Conservation (phyloP, 2,797 vertebrate genomes). For the Syngnathus rostellatus region DNA sequence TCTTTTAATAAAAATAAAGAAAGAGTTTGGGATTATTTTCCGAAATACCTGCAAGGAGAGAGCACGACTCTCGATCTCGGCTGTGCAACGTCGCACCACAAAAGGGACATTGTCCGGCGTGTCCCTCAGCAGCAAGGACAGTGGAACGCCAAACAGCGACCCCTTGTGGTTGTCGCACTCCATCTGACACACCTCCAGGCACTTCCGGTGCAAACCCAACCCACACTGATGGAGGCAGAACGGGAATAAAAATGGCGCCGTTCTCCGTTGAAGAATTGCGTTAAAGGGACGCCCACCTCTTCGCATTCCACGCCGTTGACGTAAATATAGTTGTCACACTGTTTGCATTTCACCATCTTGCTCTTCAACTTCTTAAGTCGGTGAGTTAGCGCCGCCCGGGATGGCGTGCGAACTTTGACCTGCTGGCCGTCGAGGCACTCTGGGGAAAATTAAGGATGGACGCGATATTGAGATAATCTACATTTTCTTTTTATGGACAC, state of each 20-base stretch:
- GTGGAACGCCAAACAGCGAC: slow-evolving; percentile 76
- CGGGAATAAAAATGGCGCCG: slow-evolving; percentile 3
- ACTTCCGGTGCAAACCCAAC: slow-evolving; percentile 85
- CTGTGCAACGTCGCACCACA: slow-evolving; percentile 76
- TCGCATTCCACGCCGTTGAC: slow-evolving; percentile 85
- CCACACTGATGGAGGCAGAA: slow-evolving; percentile 67
- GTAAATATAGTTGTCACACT: slow-evolving; percentile 88
- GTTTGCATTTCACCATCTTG: slow-evolving; percentile 84
- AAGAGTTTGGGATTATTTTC: no score
- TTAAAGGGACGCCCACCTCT: slow-evolving; percentile 70
- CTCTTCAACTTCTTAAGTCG: slow-evolving; percentile 77
- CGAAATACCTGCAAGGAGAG: slow-evolving; percentile 76
- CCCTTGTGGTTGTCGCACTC: slow-evolving; percentile 78
- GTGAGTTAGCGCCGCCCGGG: slow-evolving; percentile 79
- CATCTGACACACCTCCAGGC: slow-evolving; percentile 79
- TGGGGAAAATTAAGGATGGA: slow-evolving; percentile 14
- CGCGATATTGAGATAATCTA: no score
- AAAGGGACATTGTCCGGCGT: slow-evolving; percentile 78
- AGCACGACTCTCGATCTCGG: slow-evolving; percentile 83
- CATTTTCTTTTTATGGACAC: no score
- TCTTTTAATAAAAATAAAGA: no score
- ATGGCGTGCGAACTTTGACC: slow-evolving; percentile 62
- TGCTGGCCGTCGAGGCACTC: slow-evolving; percentile 48
- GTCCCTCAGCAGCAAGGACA: slow-evolving; percentile 69
- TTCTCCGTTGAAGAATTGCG: background rate